Base-by-base conservation (phyloP, 2,797 vertebrate genomes). In the Gallirallus australis region DNA sequence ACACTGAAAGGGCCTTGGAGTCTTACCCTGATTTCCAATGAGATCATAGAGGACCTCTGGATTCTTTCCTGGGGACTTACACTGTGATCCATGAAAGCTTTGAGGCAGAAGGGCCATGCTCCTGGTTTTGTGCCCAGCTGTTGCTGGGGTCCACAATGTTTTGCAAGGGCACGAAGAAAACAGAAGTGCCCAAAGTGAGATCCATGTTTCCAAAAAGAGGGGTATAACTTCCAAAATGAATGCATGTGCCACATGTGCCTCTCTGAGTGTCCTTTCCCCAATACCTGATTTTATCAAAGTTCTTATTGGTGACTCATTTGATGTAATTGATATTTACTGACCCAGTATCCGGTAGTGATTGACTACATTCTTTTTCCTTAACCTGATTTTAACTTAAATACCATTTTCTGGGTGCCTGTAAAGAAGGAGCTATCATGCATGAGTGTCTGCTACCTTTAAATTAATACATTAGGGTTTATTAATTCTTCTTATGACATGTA, bases 401-500 rank as follows among this genome's bases (percentile, higher is more conserved):
- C 45, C 20, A 50, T 93, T 94, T 95, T 89, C 78, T 84, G 53
- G 3, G 21, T 57, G 77, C 64, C 47, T 80, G 61, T 69, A 81
- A 94, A 80, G 57, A 78, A 83, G 69, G 65, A 87, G 78, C 54
- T 79, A 89, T 86, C 50, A 31, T 7, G 57, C 77, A 78, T 2
- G 9, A 87, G 54, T 61, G 90, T 54, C 88, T 95, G 78, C 86
- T 80, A 92, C 86, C 86, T 95, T 80, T 75, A 95, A 92, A 94
- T 94, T 78, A 95, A 89, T 82, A 89, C 75, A 80, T 78, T 87
- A 71, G 45, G 69, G 78, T 89, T 93, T 95, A 90, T 85, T 95
- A 96, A 95, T 96, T 97, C 94, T 96, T 72, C 93, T 69, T 75
- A 59, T 78, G 92, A 86, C 90, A 87, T 10, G 57, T 71, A 75